These are phyloP conservation scores for Silurus lanzhouensis DNA, from an alignment of 2,797 vertebrate genomes.

Conservation along the genomic window DNA sequence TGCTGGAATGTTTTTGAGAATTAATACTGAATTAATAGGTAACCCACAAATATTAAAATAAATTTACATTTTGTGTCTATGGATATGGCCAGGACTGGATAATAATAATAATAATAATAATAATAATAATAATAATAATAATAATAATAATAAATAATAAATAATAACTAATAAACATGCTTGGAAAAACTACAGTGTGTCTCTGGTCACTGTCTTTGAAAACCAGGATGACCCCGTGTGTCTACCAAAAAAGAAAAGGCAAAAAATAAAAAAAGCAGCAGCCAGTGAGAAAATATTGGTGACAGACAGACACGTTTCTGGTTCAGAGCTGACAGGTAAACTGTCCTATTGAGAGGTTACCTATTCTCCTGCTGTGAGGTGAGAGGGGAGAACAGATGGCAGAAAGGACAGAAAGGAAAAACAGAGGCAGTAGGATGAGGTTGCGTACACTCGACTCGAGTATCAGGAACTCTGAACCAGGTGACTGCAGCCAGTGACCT, in stretches of 20 bases:
- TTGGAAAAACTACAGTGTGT: no score
- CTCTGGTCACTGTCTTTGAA: not conserved
- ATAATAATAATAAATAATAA: not conserved
- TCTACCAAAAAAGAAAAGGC: not conserved
- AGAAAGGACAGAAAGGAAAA: conserved; percentile 62
- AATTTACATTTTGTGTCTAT: not conserved
- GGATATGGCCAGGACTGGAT: not conserved
- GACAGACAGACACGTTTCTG: conserved; percentile 31
- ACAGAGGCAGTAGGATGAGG: conserved; percentile 42
- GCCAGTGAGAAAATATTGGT: not conserved
- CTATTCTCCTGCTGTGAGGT: conserved; percentile 53
- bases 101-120: not conserved
- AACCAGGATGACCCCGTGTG: conserved; percentile 16
- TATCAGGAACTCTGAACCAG: conserved; percentile 35
- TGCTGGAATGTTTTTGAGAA: not conserved
- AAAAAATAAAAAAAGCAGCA: not conserved
- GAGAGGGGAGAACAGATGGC: conserved; percentile 62
- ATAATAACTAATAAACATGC: no score
- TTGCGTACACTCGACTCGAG: conserved; percentile 7
- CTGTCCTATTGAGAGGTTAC: conserved; percentile 48
- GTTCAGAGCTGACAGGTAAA: conserved; percentile 58
- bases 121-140: not conserved
- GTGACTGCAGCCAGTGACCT: not conserved
- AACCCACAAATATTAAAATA: not conserved
- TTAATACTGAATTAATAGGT: not conserved